Conservation (phyloP, 2,113 vertebrate genomes). For the Myiagra hebetior region DNA sequence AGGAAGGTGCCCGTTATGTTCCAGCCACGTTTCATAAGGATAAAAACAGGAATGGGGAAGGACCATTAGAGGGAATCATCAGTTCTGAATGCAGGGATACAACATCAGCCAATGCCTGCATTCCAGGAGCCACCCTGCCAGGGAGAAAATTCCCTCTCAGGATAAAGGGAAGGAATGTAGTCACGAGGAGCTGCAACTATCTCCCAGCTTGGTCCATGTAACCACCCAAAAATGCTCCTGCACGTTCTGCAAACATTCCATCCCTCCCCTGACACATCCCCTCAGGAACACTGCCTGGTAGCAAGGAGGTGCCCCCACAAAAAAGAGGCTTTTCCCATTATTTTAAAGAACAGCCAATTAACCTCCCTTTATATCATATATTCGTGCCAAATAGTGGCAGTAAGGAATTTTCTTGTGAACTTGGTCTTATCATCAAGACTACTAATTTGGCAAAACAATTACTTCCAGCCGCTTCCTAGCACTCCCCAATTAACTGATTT, state of each 20-base stretch:
- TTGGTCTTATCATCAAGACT: not conserved
- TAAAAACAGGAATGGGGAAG: not conserved
- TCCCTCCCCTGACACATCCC: not conserved
- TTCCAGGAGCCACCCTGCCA: not conserved
- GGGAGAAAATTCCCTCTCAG: not conserved
- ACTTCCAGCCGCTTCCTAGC: not conserved
- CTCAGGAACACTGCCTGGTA: not conserved
- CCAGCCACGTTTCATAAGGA: not conserved
- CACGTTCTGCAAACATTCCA: not conserved
- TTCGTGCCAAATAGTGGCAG: not conserved
- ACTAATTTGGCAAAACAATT: conserved; percentile 15
- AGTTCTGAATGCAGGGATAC: not conserved
- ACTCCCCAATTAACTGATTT: not conserved
- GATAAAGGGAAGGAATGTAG: not conserved
- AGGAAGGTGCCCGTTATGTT: not conserved
- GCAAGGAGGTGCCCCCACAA: not conserved
- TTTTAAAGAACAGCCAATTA: not conserved
- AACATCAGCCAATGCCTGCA: not conserved
- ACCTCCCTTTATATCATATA: not conserved
- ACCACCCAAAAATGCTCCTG: not conserved
- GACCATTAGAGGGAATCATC: not conserved
- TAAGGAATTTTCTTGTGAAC: not conserved
- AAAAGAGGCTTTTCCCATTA: not conserved
- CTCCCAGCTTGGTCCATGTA: not conserved
- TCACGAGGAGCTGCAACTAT: not conserved